Conservation (phyloP, 1,140 invertebrate species). For the Stenopsyche tienmushanensis region DNA sequence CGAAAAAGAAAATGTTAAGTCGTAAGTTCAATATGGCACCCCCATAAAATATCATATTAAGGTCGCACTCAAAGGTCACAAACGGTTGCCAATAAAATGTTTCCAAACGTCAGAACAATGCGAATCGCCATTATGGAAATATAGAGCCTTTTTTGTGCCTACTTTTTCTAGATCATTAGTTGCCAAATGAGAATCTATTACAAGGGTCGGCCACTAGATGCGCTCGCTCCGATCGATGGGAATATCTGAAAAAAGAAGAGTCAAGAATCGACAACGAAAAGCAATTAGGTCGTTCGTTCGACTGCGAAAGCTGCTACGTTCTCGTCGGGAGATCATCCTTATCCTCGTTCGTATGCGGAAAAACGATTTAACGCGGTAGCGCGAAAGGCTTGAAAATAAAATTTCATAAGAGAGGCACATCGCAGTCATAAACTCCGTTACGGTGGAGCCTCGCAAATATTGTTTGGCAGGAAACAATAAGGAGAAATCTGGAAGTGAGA, state of each 20-base stretch:
- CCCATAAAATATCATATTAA: conserved; percentile 11
- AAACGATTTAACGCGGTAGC: not conserved
- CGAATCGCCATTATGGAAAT: conserved; percentile 3
- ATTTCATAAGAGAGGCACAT: not conserved
- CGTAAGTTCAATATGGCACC: conserved; percentile 2
- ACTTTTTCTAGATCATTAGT: conserved; percentile 9
- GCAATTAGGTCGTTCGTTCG: not conserved
- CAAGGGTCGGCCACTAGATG: no score
- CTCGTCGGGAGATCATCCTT: not conserved
- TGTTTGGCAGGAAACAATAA: conserved; percentile 17
- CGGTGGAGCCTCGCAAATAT: conserved; percentile 6
- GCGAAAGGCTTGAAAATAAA: not conserved
- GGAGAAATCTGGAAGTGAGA: conserved; percentile 11
- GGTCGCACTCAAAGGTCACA: conserved; percentile 12
- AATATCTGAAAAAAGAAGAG: no score
- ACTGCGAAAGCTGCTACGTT: not conserved
- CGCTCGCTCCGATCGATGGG: no score
- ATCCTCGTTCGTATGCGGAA: not conserved
- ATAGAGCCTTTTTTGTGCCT: conserved; percentile 7
- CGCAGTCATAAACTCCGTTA: not conserved
- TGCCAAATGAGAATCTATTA: no score
- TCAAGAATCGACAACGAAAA: no score
- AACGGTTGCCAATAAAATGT: not conserved
- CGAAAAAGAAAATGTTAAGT: conserved; percentile 1
- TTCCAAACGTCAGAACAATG: conserved; percentile 1